phyloP scores from a whole-genome alignment of 2,888 invertebrate genomes.

The Stictocephala bisonia region DNA sequence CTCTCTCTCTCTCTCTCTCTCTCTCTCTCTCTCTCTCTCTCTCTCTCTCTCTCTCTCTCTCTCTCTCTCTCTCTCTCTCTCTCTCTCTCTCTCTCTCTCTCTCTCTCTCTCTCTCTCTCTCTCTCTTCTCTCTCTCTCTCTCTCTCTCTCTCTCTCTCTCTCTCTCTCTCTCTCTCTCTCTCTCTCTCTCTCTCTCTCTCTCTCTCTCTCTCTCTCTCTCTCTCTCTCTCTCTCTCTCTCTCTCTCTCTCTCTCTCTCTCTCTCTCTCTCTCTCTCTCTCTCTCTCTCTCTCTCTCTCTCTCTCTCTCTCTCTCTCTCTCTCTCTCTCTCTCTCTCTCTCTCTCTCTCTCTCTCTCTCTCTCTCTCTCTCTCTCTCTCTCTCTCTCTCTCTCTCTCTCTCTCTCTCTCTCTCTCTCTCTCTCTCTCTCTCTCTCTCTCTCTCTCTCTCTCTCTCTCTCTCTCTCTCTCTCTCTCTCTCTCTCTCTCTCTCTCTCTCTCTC shows the following conservation, averaged over 20 bases:
- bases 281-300: neutral
- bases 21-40: slow-evolving; percentile 41
- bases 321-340: neutral
- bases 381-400: neutral
- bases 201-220: neutral
- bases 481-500: neutral
- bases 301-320: neutral
- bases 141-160: neutral
- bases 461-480: neutral
- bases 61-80: slow-evolving; percentile 41
- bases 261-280: neutral
- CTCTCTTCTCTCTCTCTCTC: neutral
- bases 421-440: neutral
- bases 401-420: neutral
- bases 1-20: slow-evolving; percentile 41
- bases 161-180: neutral
- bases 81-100: slow-evolving; percentile 28
- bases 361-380: neutral
- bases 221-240: neutral
- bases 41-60: slow-evolving; percentile 41
- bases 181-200: neutral
- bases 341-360: neutral
- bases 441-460: neutral
- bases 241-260: neutral
- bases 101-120: neutral